phyloP scores from a whole-genome alignment of 2,797 vertebrate genomes.

The Acanthornis magna region DNA sequence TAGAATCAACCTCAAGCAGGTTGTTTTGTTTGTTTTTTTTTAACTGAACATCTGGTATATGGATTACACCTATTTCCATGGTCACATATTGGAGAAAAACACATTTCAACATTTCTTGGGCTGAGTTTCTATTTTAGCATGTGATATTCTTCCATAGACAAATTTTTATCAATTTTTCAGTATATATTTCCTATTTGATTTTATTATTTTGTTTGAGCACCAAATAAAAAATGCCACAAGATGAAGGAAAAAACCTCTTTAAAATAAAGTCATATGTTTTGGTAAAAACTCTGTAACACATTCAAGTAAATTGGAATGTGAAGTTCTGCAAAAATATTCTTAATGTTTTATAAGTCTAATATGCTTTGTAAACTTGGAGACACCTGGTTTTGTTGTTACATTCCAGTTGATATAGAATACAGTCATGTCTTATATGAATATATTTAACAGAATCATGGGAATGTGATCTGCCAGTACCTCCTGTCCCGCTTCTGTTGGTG shows the following conservation, averaged over 20 bases:
- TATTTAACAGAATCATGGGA: neutral
- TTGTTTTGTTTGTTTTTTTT: neutral
- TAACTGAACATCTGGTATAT: neutral
- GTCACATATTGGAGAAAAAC: neutral
- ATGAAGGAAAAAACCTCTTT: neutral
- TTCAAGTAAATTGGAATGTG: neutral
- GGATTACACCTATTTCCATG: neutral
- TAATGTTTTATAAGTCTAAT: neutral
- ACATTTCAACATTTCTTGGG: neutral
- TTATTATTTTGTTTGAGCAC: neutral
- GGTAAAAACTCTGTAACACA: neutral
- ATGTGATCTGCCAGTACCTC: neutral
- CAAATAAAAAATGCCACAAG: neutral
- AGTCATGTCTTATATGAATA: neutral
- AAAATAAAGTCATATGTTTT: neutral
- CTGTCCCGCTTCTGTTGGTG: neutral
- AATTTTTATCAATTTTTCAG: neutral
- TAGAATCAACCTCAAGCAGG: neutral
- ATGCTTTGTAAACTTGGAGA: neutral
- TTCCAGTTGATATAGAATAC: neutral
- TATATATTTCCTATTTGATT: neutral
- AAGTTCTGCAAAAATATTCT: neutral
- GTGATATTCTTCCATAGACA: neutral
- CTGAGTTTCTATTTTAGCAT: neutral
- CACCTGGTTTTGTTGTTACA: neutral